Conservation (phyloP, 2,113 vertebrate species). For the Sphaerodactylus townsendi region DNA sequence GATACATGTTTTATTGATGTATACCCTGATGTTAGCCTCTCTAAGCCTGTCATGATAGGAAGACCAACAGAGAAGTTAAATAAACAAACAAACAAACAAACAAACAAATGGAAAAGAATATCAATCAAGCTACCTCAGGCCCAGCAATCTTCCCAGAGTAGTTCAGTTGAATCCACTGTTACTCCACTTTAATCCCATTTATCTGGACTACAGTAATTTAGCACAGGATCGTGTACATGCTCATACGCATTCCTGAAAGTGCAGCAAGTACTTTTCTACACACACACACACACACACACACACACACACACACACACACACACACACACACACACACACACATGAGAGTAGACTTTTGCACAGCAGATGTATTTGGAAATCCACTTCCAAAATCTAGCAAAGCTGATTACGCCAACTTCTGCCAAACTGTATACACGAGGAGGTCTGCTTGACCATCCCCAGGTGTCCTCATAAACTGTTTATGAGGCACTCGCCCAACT, state of each 20-base stretch:
- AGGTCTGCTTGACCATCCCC: background rate
- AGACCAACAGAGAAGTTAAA: no score
- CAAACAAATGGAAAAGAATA: background rate
- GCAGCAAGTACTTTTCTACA: no score
- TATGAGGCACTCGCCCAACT: constrained; percentile 26
- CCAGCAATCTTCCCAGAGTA: background rate
- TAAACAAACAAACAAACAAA: no score
- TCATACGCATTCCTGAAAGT: no score
- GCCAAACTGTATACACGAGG: constrained; percentile 3
- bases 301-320: background rate
- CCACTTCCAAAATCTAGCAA: background rate
- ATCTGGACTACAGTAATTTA: no score
- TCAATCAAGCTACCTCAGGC: background rate
- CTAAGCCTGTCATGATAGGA: no score
- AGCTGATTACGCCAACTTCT: constrained; percentile 3
- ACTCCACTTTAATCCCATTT: no score
- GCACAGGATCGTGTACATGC: no score
- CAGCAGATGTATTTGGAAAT: background rate
- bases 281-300: background rate
- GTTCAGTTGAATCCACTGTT: no score
- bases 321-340: background rate
- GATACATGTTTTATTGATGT: no score
- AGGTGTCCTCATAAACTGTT: constrained; percentile 3
- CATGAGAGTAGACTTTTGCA: background rate
- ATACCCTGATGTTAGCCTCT: no score